Percentiles rank a stretch among this genome's conserved stretches.
Evolutionary conservation across 1,140 invertebrate species (phyloP).

Genomic region (Elysia chlorotica): DNA sequence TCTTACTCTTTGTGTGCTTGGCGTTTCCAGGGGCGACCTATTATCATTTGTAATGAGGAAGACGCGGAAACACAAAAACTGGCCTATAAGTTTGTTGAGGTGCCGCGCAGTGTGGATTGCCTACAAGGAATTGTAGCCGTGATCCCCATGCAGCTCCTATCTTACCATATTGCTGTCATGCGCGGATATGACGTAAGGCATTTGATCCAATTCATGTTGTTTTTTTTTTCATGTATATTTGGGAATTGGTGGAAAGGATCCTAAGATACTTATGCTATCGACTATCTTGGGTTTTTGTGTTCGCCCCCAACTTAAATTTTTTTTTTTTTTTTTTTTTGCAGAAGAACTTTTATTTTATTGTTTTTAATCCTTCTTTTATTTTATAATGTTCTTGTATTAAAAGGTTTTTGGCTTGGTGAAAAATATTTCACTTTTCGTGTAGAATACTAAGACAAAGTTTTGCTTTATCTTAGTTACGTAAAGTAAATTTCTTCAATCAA

Average conservation of each 20-base stretch:
- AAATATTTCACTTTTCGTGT: no score
- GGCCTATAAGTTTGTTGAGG: constrained; percentile 70
- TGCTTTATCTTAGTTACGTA: no score
- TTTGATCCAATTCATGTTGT: no score
- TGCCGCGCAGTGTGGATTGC: constrained; percentile 94
- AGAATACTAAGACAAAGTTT: no score
- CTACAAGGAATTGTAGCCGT: constrained; percentile 72
- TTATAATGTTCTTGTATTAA: no score
- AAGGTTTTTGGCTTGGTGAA: no score
- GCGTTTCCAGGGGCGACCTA: constrained; percentile 69
- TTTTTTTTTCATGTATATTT: no score
- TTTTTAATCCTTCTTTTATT: background rate
- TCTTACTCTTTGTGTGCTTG: no score
- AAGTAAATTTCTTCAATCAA: no score
- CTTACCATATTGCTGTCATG: constrained; percentile 88
- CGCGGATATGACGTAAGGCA: constrained; percentile 55
- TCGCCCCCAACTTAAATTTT: background rate
- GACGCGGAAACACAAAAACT: constrained; percentile 83
- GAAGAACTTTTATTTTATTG: background rate
- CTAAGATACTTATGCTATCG: no score
- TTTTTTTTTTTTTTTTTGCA: background rate
- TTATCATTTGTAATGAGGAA: constrained; percentile 91
- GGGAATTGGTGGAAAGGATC: no score
- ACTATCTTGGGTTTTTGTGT: background rate
- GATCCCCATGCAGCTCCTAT: constrained; percentile 85